These are phyloP conservation scores for Drosophila quadrilineata DNA, from an alignment of 1,140 invertebrate genomes.

Conservation along the genomic window DNA sequence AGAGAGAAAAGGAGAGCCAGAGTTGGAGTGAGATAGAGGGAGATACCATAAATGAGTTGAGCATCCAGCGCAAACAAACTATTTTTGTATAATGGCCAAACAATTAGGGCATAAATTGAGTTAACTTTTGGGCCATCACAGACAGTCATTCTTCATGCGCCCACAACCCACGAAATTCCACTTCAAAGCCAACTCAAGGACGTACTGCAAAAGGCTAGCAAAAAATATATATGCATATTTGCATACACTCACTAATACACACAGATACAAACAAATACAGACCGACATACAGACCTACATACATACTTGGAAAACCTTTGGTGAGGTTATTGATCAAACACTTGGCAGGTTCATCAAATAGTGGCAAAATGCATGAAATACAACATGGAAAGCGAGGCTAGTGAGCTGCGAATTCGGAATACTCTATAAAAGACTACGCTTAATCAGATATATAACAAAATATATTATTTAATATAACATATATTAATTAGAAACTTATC, in stretches of 20 bases:
- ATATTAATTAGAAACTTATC: no score
- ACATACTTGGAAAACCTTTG: neutral
- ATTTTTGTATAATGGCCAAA: conserved; percentile 41
- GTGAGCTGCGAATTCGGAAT: no score
- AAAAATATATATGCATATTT: conserved; percentile 1
- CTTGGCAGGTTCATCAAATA: conserved; percentile 19
- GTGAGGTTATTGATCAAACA: conserved; percentile 43
- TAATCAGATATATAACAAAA: no score
- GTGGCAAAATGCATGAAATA: conserved; percentile 1
- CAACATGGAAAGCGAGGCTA: no score
- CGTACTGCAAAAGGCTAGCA: conserved; percentile 22
- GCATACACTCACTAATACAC: neutral
- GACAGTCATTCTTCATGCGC: conserved; percentile 10
- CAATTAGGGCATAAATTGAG: conserved; percentile 66
- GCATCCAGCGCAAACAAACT: neutral
- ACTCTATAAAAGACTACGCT: no score
- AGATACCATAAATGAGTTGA: no score
- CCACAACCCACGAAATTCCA: conserved; percentile 18
- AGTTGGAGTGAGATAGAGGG: no score
- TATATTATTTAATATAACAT: no score
- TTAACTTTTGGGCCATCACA: conserved; percentile 44
- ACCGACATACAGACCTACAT: no score
- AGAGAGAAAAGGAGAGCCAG: neutral
- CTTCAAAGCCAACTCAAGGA: conserved; percentile 27
- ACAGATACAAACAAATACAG: no score